Base-by-base conservation (phyloP, 2,113 vertebrate genomes). In the Pomatorhinus ruficollis region DNA sequence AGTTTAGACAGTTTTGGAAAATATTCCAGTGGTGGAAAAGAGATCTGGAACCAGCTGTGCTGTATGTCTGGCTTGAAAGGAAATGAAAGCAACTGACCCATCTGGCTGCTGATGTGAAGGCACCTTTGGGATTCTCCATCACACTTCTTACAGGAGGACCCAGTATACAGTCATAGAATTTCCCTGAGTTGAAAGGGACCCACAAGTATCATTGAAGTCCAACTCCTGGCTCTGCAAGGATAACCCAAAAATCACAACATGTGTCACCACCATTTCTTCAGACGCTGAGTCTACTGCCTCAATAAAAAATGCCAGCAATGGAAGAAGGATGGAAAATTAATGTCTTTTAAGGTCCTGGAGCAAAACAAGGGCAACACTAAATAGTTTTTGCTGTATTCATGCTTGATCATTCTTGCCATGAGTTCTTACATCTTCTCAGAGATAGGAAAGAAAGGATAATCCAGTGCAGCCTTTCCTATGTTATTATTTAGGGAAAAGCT, bases 91-190 rank as follows among this genome's bases (percentile, higher is more conserved):
- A 39, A 30, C 23, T 10, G 8, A 14, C n/a, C 52, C 24, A 6
- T 9, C 52, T 60, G 64, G 31, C 17, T 87, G 47, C 47, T 54
- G 40, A 11, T 0, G 0, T 44, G 74, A 61, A n/a, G 31, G 44
- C 5, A 18, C 31, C 22, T 83, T 66, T 76, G 44, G 20, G 53
- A 50, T 31, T 50, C 57, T 63, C 42, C 23, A 4, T 30, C 23
- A 24, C 12, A 11, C 23, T 53, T 60, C 40, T 72, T 37, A 49
- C 15, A 47, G 56, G 35, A 89, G n/a, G 39, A 66, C 33, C 54
- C 71, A 57, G 47, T 19, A 33, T 2, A 37, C 24, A 60, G 24
- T 4, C 53, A 20, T 1, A 15, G 22, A 24, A 20, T 18, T 40
- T 47, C 27, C 27, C 28, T 27, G 20, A 52, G 5, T 1, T 42